These are phyloP conservation scores for Halcyon senegalensis DNA, from an alignment of 2,113 vertebrate genomes.

Conservation along the genomic window DNA sequence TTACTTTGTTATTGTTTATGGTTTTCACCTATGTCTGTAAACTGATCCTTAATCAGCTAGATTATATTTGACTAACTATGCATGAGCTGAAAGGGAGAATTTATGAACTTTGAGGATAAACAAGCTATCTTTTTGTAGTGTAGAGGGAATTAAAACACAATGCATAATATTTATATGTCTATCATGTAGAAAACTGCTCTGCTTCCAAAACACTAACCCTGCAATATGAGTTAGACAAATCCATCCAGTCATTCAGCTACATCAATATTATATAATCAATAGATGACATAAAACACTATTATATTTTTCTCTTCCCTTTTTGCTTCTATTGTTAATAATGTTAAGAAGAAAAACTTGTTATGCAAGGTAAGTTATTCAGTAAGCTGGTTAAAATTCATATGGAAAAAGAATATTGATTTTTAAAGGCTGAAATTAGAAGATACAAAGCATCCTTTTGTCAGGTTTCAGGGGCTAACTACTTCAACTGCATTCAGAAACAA, in stretches of 20 bases:
- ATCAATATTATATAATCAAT: not conserved
- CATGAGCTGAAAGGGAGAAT: not conserved
- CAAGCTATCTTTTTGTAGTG: not conserved
- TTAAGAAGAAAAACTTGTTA: not conserved
- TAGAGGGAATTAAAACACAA: not conserved
- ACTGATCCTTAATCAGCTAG: not conserved
- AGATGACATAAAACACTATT: not conserved
- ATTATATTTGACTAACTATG: not conserved
- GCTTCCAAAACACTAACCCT: not conserved
- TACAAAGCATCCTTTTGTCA: slow-evolving; percentile 34
- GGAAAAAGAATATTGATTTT: slow-evolving; percentile 11
- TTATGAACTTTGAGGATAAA: not conserved
- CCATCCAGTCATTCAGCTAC: not conserved
- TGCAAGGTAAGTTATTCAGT: not conserved
- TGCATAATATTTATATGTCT: not conserved
- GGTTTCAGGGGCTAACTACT: slow-evolving; percentile 10
- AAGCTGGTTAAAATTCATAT: not conserved
- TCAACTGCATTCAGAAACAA: not conserved
- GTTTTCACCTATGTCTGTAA: not conserved
- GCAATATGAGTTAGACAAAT: not conserved
- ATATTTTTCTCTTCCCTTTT: not conserved
- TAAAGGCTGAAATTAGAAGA: not conserved
- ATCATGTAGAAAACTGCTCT: not conserved
- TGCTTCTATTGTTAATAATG: not conserved
- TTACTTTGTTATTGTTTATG: not conserved